Evolutionary conservation across 2,797 vertebrate species (phyloP).

Genomic region (Sparidentex hasta): DNA sequence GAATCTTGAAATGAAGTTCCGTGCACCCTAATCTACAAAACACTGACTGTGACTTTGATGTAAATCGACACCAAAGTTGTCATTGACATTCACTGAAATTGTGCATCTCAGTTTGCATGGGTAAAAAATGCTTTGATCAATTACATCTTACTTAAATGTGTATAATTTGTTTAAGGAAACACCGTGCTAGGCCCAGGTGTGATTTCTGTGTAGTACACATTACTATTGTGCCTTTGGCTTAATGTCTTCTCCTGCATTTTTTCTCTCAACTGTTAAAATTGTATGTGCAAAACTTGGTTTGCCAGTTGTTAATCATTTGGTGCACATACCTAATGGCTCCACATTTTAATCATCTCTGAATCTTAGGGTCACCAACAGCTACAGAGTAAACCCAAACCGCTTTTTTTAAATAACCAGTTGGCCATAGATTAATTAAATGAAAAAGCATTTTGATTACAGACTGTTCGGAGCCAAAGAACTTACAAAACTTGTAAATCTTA

Average conservation of each 20-base stretch:
- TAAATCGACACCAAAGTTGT: slow-evolving; percentile 41
- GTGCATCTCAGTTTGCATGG: slow-evolving; percentile 7
- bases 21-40: slow-evolving; percentile 22
- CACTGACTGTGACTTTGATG: not conserved
- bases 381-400: not conserved
- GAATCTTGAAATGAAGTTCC: slow-evolving; percentile 7
- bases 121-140: slow-evolving; percentile 10
- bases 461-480: slow-evolving; percentile 56
- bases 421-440: not conserved
- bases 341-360: not conserved
- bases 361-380: not conserved
- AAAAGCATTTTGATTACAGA: not conserved
- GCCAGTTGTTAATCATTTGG: not conserved
- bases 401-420: not conserved
- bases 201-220: slow-evolving; percentile 40
- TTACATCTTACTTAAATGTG: slow-evolving; percentile 14
- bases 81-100: slow-evolving; percentile 29
- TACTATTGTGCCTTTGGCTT: slow-evolving; percentile 72
- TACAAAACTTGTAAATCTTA: not conserved
- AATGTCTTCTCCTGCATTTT: slow-evolving; percentile 30
- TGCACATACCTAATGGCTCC: not conserved
- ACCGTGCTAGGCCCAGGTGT: slow-evolving; percentile 11
- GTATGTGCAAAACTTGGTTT: not conserved
- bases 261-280: slow-evolving; percentile 6
- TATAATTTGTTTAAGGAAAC: slow-evolving; percentile 28